Conservation (phyloP, 2,888 invertebrate genomes). For the Nomada lathburiana region DNA sequence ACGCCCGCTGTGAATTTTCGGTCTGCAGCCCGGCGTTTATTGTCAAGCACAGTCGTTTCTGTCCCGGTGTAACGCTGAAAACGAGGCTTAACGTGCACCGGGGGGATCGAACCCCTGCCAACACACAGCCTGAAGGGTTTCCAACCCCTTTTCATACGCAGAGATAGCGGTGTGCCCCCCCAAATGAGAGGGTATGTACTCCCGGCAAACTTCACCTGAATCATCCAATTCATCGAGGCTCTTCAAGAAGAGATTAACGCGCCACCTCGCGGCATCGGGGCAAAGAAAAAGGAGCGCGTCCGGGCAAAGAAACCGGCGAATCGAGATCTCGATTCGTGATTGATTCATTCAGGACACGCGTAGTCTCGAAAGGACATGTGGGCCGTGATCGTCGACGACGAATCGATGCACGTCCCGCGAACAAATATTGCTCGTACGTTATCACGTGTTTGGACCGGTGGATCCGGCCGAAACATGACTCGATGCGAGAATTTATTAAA, state of each 20-base stretch:
- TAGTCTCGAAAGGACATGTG: slow-evolving; percentile 19
- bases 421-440: neutral
- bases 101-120: slow-evolving; percentile 70
- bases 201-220: slow-evolving; percentile 72
- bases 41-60: slow-evolving; percentile 43
- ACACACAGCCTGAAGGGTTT: slow-evolving; percentile 70
- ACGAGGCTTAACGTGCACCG: slow-evolving; percentile 70
- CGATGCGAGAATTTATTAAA: too few relatives aligned
- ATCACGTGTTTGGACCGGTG: too few relatives aligned
- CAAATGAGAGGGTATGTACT: slow-evolving; percentile 53
- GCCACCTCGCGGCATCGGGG: slow-evolving; percentile 58
- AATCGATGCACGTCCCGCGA: neutral
- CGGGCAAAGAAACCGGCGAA: slow-evolving; percentile 52
- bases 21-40: slow-evolving; percentile 52
- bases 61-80: slow-evolving; percentile 52
- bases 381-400: neutral
- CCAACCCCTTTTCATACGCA: slow-evolving; percentile 73
- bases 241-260: slow-evolving; percentile 70
- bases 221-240: slow-evolving; percentile 72
- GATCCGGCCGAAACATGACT: too few relatives aligned
- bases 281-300: slow-evolving; percentile 64
- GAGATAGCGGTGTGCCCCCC: slow-evolving; percentile 62
- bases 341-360: slow-evolving; percentile 56
- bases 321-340: slow-evolving; percentile 64
- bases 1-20: slow-evolving; percentile 60